These are phyloP conservation scores for Syrista parreyssii DNA, from an alignment of 2,888 invertebrate species.

Conservation along the genomic window DNA sequence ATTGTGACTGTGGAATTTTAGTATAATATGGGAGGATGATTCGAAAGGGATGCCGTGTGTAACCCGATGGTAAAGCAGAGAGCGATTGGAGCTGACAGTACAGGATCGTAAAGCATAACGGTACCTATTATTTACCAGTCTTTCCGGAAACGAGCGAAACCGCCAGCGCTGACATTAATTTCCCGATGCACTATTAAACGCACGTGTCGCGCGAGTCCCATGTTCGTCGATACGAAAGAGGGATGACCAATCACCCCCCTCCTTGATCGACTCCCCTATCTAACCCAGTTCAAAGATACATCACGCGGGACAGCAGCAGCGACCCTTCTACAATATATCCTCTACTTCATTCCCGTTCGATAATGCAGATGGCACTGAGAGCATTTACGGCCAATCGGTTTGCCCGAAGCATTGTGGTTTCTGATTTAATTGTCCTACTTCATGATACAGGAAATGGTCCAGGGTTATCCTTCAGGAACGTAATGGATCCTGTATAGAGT, in stretches of 20 bases:
- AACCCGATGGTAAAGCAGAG: neutral
- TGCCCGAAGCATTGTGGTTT: neutral
- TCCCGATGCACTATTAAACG: neutral
- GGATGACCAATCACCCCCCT: neutral
- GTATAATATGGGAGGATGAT: neutral
- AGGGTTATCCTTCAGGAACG: neutral
- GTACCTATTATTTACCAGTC: neutral
- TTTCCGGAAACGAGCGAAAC: neutral
- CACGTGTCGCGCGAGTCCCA: neutral
- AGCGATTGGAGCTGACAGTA: neutral
- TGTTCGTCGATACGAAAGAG: neutral
- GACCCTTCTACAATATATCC: neutral
- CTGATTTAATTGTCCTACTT: neutral
- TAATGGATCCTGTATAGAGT: neutral
- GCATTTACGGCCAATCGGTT: slow-evolving; percentile 5
- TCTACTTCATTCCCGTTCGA: neutral
- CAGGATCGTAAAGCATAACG: neutral
- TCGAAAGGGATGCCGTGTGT: neutral
- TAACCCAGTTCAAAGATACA: neutral
- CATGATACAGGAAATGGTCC: neutral
- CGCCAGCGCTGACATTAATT: neutral
- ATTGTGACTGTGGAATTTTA: neutral
- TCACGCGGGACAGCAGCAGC: neutral
- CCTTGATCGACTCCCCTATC: neutral
- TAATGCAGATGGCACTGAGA: neutral